Percentiles rank a stretch among this genome's conserved stretches.
Conservation (phyloP, 2,113 vertebrate genomes). For the Saimiri boliviensis region DNA sequence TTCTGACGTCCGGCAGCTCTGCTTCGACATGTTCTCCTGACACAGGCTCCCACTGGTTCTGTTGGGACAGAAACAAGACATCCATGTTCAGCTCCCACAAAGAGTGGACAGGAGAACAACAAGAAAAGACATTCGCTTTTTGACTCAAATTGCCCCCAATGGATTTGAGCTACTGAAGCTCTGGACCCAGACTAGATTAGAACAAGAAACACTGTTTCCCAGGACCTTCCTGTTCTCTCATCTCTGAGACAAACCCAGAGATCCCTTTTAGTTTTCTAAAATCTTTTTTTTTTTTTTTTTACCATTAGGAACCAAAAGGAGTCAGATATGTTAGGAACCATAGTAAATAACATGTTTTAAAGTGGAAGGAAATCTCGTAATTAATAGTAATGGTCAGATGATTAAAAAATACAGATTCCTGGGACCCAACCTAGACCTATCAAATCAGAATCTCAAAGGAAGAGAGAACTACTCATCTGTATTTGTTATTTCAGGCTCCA, state of each 20-base stretch:
- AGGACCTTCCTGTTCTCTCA: neutral
- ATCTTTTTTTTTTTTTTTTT: neutral
- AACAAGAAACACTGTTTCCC: neutral
- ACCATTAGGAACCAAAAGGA: neutral
- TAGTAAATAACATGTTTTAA: neutral
- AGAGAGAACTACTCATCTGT: neutral
- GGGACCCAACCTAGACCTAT: neutral
- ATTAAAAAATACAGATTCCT: neutral
- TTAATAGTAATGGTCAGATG: neutral
- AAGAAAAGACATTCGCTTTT: neutral
- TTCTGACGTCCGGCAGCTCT: rapidly evolving
- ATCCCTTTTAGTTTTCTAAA: neutral
- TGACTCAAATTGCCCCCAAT: neutral
- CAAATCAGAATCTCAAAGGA: neutral
- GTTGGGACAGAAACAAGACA: neutral
- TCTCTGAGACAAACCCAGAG: neutral
- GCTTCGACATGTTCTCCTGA: rapidly evolving
- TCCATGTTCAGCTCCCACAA: neutral
- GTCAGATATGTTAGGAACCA: neutral
- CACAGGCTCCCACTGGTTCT: rapidly evolving
- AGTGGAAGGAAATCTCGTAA: neutral
- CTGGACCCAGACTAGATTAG: neutral
- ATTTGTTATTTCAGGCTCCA: neutral
- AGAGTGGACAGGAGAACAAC: rapidly evolving
- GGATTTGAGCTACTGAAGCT: neutral